Evolutionary conservation across 2,113 vertebrate species (phyloP).

Genomic region (Nymphicus hollandicus): DNA sequence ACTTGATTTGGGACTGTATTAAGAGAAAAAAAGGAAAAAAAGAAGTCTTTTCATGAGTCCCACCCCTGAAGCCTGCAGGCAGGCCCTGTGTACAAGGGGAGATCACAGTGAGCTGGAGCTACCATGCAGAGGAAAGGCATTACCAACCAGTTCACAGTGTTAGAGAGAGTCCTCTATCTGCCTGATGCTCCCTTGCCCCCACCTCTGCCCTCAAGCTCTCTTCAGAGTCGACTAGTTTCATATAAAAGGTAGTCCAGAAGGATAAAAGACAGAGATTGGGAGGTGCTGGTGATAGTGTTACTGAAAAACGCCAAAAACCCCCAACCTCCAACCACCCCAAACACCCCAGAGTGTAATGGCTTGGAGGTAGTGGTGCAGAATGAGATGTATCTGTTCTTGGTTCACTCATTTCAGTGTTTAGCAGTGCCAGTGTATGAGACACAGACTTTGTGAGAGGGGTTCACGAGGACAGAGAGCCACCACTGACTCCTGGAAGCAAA

Average conservation of each 20-base stretch:
- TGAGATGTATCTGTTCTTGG: accelerated
- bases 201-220: background rate
- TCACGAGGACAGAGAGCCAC: background rate
- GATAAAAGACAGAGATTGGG: background rate
- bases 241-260: no score
- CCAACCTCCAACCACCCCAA: accelerated
- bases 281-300: accelerated
- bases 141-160: background rate
- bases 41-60: accelerated
- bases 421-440: accelerated
- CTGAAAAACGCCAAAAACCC: background rate
- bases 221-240: background rate
- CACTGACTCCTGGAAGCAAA: background rate
- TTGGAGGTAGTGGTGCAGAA: background rate
- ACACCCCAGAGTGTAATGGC: accelerated
- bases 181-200: background rate
- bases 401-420: background rate
- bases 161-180: background rate
- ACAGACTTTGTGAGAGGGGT: accelerated
- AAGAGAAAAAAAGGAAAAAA: accelerated
- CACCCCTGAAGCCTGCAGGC: background rate
- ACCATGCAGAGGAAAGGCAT: background rate
- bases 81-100: background rate
- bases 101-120: background rate
- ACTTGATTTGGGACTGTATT: background rate